These are phyloP conservation scores for Melanerpes formicivorus DNA, from an alignment of 2,113 vertebrate species.

Conservation along the genomic window DNA sequence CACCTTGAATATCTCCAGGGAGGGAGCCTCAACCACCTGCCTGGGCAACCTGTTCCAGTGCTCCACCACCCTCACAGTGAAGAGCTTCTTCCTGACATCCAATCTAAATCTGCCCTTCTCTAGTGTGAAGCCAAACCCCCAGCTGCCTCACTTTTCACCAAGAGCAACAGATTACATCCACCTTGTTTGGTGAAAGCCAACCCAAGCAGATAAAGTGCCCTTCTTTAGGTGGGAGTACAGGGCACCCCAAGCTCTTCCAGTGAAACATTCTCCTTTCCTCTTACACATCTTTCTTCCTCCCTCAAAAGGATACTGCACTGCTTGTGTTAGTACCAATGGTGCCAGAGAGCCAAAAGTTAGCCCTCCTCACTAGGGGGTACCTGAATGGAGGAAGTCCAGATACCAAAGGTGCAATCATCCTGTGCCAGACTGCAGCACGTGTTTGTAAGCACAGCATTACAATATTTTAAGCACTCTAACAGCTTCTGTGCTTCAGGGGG, in stretches of 20 bases:
- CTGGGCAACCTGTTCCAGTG: no score
- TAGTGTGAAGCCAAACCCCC: no score
- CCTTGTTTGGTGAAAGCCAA: neutral
- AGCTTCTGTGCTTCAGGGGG: neutral
- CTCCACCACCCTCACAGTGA: no score
- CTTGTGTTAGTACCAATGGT: neutral
- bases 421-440: neutral
- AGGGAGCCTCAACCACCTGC: no score
- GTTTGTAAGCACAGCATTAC: neutral
- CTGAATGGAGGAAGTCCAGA: neutral
- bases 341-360: neutral
- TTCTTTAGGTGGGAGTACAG: neutral
- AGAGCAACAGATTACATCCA: neutral
- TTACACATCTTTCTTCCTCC: neutral
- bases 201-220: neutral
- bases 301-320: neutral
- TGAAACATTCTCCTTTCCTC: neutral
- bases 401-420: neutral
- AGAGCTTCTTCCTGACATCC: no score
- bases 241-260: neutral
- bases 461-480: neutral
- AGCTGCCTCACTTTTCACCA: neutral
- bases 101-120: no score
- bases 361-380: neutral
- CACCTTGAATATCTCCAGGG: no score